phyloP scores from a whole-genome alignment of 2,888 invertebrate species.

The Blastobasis adustella region DNA sequence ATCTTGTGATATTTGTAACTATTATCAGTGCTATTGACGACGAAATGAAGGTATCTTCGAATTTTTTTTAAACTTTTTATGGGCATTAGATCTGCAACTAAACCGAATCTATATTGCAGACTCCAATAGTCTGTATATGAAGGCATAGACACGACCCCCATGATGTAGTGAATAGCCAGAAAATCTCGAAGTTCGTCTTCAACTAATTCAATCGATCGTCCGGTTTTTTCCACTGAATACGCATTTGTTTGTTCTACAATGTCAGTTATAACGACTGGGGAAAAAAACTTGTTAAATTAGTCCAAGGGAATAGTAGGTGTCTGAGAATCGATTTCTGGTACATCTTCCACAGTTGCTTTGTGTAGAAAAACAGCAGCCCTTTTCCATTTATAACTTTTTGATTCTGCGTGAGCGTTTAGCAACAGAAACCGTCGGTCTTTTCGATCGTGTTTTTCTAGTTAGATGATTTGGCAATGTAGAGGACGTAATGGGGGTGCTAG shows the following conservation, averaged over 20 bases:
- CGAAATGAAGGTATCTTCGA: slow-evolving; percentile 23
- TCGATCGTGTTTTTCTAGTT: no score
- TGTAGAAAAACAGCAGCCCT: not conserved
- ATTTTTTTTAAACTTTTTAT: slow-evolving; percentile 24
- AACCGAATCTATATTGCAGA: slow-evolving; percentile 11
- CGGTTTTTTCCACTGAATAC: slow-evolving; percentile 15
- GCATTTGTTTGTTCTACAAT: slow-evolving; percentile 12
- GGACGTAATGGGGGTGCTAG: no score
- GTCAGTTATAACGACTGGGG: slow-evolving; percentile 3
- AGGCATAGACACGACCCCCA: slow-evolving; percentile 25
- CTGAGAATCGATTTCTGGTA: not conserved
- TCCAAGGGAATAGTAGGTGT: not conserved
- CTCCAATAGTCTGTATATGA: slow-evolving; percentile 23
- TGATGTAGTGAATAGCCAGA: slow-evolving; percentile 24
- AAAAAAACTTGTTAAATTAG: slow-evolving; percentile 7
- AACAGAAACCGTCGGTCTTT: no score
- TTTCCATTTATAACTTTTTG: not conserved
- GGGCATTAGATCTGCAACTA: slow-evolving; percentile 24
- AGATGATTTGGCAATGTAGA: no score
- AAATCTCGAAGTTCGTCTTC: slow-evolving; percentile 22
- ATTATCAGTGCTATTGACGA: slow-evolving; percentile 19
- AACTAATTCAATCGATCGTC: slow-evolving; percentile 13
- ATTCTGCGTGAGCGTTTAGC: no score
- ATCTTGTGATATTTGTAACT: slow-evolving; percentile 27
- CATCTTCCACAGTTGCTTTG: not conserved